These are phyloP conservation scores for Ecliptopera silaceata DNA, from an alignment of 2,888 invertebrate species.

Conservation along the genomic window DNA sequence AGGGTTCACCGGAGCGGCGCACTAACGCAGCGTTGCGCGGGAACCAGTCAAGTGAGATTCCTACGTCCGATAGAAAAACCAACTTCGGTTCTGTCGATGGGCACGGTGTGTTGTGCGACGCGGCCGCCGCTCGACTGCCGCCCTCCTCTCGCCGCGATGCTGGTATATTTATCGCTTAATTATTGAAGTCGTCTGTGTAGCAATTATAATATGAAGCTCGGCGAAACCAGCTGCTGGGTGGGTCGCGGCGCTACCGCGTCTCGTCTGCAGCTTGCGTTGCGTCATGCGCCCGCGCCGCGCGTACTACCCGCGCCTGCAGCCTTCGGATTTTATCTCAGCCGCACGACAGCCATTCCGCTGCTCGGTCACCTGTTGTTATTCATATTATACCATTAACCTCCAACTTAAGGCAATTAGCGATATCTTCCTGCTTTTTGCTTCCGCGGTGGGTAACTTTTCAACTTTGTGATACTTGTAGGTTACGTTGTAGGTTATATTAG, in stretches of 20 bases:
- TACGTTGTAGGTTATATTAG: constrained; percentile 3
- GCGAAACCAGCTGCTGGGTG: constrained; percentile 59
- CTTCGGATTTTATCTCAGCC: constrained; percentile 71
- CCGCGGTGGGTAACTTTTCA: constrained; percentile 50
- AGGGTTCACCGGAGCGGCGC: constrained; percentile 83
- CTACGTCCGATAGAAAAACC: constrained; percentile 84
- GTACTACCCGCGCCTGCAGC: constrained; percentile 31
- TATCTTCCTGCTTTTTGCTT: constrained; percentile 67
- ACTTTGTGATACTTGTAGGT: constrained; percentile 29
- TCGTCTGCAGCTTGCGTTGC: constrained; percentile 73
- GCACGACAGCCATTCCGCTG: constrained; percentile 56
- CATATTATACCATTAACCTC: constrained; percentile 70
- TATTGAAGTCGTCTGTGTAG: constrained; percentile 80
- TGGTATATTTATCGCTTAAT: constrained; percentile 82
- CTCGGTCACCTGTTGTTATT: constrained; percentile 69
- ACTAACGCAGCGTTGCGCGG: constrained; percentile 81
- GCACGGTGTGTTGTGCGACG: constrained; percentile 73
- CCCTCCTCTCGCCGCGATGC: constrained; percentile 72
- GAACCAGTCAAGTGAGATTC: constrained; percentile 87
- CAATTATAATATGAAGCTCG: constrained; percentile 72
- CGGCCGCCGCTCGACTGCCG: constrained; percentile 79
- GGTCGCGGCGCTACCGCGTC: constrained; percentile 73
- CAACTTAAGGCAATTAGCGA: constrained; percentile 60
- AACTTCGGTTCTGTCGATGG: constrained; percentile 73
- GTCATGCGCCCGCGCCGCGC: constrained; percentile 52